Percentiles rank a stretch among this genome's conserved stretches.
Conservation (phyloP, 2,888 invertebrate genomes). For the Charanyca ferruginea region DNA sequence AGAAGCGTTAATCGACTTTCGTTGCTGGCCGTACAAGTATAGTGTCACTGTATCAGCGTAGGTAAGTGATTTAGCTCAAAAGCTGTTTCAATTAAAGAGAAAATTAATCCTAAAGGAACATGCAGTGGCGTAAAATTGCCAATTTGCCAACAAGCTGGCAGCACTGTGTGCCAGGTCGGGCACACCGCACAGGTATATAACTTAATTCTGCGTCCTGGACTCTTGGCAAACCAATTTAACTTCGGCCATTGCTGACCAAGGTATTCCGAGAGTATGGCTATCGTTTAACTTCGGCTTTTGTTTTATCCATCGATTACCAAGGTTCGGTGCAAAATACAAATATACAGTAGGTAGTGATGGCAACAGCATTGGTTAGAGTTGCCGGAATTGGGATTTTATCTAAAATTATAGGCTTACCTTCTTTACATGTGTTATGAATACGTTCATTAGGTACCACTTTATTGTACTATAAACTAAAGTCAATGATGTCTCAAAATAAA, state of each 20-base stretch:
- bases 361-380: neutral
- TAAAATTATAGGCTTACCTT: too few relatives aligned
- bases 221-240: constrained; percentile 77
- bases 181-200: constrained; percentile 58
- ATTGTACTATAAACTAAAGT: too few relatives aligned
- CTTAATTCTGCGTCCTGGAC: constrained; percentile 73
- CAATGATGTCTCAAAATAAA: too few relatives aligned
- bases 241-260: constrained; percentile 73
- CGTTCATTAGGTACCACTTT: too few relatives aligned
- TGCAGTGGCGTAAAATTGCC: constrained; percentile 56
- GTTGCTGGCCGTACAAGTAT: too few relatives aligned
- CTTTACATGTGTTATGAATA: too few relatives aligned
- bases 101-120: constrained; percentile 52
- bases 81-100: constrained; percentile 38
- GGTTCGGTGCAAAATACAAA: constrained; percentile 15
- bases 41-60: constrained; percentile 12
- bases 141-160: constrained; percentile 56
- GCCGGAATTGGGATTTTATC: neutral
- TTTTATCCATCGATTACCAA: constrained; percentile 21
- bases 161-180: constrained; percentile 55
- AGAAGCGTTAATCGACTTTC: too few relatives aligned
- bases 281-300: constrained; percentile 56
- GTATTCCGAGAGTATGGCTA: constrained; percentile 65
- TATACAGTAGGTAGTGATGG: neutral
- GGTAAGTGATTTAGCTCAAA: constrained; percentile 43